Conservation (phyloP, 2,113 vertebrate genomes). For the Pterocles orientalis region DNA sequence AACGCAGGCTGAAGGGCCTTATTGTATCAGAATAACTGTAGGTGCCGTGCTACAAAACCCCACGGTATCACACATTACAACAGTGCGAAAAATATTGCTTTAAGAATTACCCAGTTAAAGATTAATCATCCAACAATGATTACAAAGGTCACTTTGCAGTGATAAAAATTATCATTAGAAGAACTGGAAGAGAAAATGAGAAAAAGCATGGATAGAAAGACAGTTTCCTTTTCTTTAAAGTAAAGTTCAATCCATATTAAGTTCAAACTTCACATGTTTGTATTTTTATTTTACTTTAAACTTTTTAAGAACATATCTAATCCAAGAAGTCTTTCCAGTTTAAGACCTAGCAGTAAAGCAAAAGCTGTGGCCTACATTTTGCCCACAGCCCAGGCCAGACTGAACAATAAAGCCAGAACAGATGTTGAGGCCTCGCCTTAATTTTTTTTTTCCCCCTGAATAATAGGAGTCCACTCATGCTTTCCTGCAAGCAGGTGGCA, state of each 20-base stretch:
- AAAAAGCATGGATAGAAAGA: neutral
- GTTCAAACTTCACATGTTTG: neutral
- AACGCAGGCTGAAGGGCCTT: neutral
- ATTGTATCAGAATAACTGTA: neutral
- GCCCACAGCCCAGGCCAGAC: neutral
- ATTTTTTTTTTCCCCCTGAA: neutral
- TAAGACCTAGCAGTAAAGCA: neutral
- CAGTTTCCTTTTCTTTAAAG: neutral
- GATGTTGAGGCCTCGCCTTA: constrained; percentile 44
- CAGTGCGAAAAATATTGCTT: constrained; percentile 31
- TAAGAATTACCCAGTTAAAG: constrained; percentile 60
- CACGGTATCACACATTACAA: neutral
- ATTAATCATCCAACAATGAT: constrained; percentile 54
- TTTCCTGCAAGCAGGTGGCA: constrained; percentile 61
- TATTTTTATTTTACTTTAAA: neutral
- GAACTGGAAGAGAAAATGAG: constrained; percentile 6
- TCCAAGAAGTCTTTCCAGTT: neutral
- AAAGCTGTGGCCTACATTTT: constrained; percentile 37
- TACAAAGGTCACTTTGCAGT: constrained; percentile 57
- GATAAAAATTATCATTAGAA: constrained; percentile 49
- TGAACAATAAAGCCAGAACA: constrained; percentile 44
- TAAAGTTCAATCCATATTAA: neutral
- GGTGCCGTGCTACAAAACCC: neutral
- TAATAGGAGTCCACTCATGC: constrained; percentile 2
- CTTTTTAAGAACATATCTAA: neutral